Evolutionary conservation across 2,797 vertebrate genomes (phyloP).

Genomic region (Galago senegalensis): DNA sequence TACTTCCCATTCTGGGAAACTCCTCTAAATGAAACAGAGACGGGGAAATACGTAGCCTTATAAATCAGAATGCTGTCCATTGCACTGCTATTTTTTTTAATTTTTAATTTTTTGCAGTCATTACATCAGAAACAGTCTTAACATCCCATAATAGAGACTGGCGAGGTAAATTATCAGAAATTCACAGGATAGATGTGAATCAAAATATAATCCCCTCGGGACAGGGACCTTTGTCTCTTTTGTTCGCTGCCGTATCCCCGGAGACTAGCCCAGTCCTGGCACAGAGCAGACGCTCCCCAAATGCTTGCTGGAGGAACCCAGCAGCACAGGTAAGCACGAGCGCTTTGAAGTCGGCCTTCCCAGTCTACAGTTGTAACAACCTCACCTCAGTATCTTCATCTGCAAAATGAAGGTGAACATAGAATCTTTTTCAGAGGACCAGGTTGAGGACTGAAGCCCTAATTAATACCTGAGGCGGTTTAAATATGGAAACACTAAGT

Average conservation of each 20-base stretch:
- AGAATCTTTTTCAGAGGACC: neutral
- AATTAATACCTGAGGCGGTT: neutral
- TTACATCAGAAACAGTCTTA: constrained; percentile 13
- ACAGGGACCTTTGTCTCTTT: neutral
- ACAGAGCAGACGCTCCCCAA: neutral
- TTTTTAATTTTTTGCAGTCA: neutral
- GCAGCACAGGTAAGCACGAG: neutral
- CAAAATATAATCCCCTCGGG: neutral
- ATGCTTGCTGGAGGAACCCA: neutral
- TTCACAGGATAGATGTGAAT: neutral
- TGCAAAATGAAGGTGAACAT: neutral
- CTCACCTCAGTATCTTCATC: neutral
- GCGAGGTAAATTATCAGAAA: neutral
- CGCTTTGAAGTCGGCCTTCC: constrained; percentile 10
- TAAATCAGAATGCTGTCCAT: neutral
- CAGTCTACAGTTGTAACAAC: neutral
- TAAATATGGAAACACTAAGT: neutral
- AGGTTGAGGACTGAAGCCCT: neutral
- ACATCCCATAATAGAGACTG: neutral
- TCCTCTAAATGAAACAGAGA: constrained; percentile 6
- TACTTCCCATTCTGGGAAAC: neutral
- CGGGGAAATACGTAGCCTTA: neutral
- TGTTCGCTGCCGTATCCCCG: neutral
- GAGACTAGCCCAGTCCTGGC: neutral
- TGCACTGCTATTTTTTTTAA: neutral